Conservation (phyloP, 2,888 invertebrate species). For the Elegia similella region DNA sequence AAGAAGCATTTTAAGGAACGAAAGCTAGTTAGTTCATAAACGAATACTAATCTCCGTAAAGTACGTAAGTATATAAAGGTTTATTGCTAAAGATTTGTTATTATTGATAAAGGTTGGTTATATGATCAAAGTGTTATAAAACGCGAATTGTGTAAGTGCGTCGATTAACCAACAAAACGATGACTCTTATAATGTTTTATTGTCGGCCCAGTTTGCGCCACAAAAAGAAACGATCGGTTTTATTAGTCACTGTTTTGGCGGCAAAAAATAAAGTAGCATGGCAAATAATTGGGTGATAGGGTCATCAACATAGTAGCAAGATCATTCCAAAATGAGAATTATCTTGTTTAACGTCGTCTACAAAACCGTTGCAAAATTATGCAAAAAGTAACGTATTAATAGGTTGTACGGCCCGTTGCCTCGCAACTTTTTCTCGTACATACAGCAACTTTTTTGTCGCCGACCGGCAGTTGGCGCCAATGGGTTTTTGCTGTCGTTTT, state of each 20-base stretch:
- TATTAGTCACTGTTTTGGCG: constrained; percentile 33
- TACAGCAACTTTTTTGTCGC: constrained; percentile 17
- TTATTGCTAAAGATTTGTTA: no score
- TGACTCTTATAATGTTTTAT: not conserved
- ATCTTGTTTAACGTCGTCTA: constrained; percentile 13
- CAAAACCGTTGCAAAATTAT: constrained; percentile 13
- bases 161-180: not conserved
- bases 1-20: no score
- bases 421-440: constrained; percentile 15
- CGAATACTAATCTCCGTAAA: no score
- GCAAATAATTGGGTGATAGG: constrained; percentile 41
- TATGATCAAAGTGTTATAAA: not conserved
- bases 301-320: constrained; percentile 30
- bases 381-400: constrained; percentile 20
- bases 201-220: not conserved
- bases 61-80: no score
- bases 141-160: not conserved
- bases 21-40: no score
- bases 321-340: not conserved
- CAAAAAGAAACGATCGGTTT: not conserved
- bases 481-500: constrained; percentile 56
- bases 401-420: constrained; percentile 5
- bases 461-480: constrained; percentile 56
- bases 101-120: no score
- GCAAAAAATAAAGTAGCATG: constrained; percentile 32